Evolutionary conservation across 2,113 vertebrate genomes (phyloP), one percentile per base, ranked within the genome.

Genomic region (Puffinus mauretanicus): DNA sequence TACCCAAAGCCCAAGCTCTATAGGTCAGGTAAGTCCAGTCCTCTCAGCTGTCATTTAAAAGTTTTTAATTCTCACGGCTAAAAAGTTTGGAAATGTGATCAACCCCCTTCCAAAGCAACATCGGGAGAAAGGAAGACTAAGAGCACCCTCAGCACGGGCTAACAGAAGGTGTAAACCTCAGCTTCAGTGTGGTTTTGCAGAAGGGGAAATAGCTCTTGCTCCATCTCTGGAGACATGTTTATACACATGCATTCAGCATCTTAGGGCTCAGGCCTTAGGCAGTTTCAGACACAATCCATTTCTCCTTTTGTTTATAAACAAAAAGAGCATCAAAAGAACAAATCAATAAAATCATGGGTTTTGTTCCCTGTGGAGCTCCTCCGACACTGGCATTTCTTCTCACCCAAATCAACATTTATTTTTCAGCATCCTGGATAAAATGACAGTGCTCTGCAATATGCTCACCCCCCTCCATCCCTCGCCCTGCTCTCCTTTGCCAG

Each of bases 361-460:
- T 52, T 77, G 24, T 20, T 84, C 69, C 73, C 81, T 6, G 24
- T 2, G 32, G 57, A 86, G 75, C 46, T 86, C n/a, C 47, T 42
- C 69, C 0, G 12, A 16, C 34, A 13, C 27, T 13, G 17, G 24
- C 32, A 18, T 61, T 82, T 84, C 69, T 58, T 82, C 55, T 88
- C 75, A 71, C 58, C 60, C 60, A 51, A 44, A 57, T 11, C 79
- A 70, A 51, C 78, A n/a, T 70, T 80, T 85, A 17, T 49, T 88
- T 97, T 96, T 86, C 72, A 47, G 46, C 65, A 42, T 30, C 67
- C 91, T 52, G 55, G 70, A 38, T 16, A 71, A 29, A 11, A 5
- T 1, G 9, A 57, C 2, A 2, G 16, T 8, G 18, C 60, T 62
- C 60, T 73, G 73, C 30, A 13, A 8, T 10, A 0, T 0, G 1